Evolutionary conservation across 1,140 invertebrate species (phyloP), one percentile per base, ranked within the genome.

Genomic region (Zaprionus gabonicus): DNA sequence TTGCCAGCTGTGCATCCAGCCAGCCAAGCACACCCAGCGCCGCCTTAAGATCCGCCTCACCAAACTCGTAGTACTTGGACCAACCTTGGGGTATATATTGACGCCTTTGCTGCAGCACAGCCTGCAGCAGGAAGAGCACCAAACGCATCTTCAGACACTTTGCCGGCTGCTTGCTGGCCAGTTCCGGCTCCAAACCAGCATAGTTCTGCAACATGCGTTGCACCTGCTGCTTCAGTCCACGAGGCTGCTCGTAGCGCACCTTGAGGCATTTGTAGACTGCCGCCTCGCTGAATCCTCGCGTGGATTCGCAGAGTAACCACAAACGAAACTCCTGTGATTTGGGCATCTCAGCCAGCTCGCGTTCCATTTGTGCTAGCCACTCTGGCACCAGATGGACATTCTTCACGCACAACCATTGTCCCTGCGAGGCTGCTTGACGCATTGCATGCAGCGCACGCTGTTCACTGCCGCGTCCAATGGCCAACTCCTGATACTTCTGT

Each of bases 31-130:
- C 94, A 64, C 96, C 95, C 51, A 96, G 93, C 1, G 96, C 97
- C 4, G 97, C 96, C 65, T 95, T 94, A 0, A 99, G 93, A 93
- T 99, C 98, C 1, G 96, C 95, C 76, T 97, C 95, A 41, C 95
- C 97, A 93, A 98, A 99, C 85, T 99, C 98, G 93, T 99, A 99
- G 91, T 96, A 96, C 91, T 97, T 97, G 0, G 95, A 96, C 97
- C 97, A 98, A 2, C 97, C 97, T 69, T 95, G 94, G 0, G 94
- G 97, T 78, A 98, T 97, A 90, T 95, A 98, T 73, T 95, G 96
- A 71, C 98, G 93, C 58, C 98, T 94, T 93, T 99, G 98, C 91
- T 98, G 97, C 20, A 98, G 92, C 6, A 98, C 94, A 0, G 98
- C 97, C 92, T 98, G 97, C 0, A 88, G 66, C 31, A 93, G 76